phyloP scores from a whole-genome alignment of 1,140 invertebrate species.

The Colletes latitarsis region DNA sequence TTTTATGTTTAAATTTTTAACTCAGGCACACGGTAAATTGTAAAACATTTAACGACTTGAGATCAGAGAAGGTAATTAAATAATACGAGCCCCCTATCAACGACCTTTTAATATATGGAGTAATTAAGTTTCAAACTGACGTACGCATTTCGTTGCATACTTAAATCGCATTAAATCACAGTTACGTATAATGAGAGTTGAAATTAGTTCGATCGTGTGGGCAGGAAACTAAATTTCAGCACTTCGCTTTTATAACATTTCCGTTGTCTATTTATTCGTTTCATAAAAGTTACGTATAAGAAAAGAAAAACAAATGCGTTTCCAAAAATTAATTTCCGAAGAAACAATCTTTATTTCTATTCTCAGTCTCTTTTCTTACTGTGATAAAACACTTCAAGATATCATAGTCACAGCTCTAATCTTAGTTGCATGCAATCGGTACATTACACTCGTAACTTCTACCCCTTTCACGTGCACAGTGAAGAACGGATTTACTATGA shows the following conservation, averaged over 20 bases:
- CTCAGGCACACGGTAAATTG: not conserved
- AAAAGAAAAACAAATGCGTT: not conserved
- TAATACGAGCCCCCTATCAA: not conserved
- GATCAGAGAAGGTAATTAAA: too few species aligned
- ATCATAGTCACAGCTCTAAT: not conserved
- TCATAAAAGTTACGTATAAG: not conserved
- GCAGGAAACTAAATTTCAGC: too few species aligned
- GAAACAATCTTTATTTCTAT: not conserved
- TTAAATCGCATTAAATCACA: too few species aligned
- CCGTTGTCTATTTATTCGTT: not conserved
- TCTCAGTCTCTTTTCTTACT: not conserved
- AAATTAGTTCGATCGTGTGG: too few species aligned
- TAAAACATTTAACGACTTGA: not conserved
- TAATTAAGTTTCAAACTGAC: not conserved
- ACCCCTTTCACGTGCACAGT: not conserved
- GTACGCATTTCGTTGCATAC: not conserved
- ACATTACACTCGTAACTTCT: not conserved
- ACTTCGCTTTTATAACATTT: too few species aligned
- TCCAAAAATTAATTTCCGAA: not conserved
- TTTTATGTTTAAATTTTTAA: too few species aligned
- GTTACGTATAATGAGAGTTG: too few species aligned
- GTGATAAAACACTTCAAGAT: not conserved
- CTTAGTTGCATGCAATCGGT: not conserved
- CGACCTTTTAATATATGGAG: not conserved
- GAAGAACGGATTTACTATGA: not conserved